Conservation (phyloP, 37 sponge, comb jelly and placozoan genomes). For the Cliona cf. orientalis region DNA sequence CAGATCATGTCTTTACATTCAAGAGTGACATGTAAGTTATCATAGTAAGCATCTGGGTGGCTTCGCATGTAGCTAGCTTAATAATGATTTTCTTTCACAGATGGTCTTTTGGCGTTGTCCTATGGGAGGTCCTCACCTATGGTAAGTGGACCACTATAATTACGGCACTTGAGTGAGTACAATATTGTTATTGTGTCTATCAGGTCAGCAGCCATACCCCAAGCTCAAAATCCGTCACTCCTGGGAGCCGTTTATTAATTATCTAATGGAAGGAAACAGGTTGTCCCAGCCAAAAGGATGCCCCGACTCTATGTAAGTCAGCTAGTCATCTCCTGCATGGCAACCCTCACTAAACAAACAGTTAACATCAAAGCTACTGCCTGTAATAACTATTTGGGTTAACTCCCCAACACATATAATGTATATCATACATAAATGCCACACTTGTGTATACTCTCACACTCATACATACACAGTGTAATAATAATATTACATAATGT, state of each 20-base stretch:
- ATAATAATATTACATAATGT: too few relatives aligned
- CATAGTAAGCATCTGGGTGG: too few relatives aligned
- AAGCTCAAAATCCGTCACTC: slow-evolving; percentile 11
- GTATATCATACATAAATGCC: too few relatives aligned
- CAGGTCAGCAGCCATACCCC: slow-evolving; percentile 56
- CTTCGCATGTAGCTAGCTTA: neutral
- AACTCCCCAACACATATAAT: too few relatives aligned
- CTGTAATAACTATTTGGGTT: too few relatives aligned
- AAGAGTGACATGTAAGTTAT: slow-evolving; percentile 82
- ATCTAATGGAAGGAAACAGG: slow-evolving; percentile 66
- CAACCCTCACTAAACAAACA: too few relatives aligned
- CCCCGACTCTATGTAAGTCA: slow-evolving; percentile 59
- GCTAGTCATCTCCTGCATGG: too few relatives aligned
- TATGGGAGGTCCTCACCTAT: slow-evolving; percentile 82
- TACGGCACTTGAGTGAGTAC: neutral
- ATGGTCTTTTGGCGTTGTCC: slow-evolving; percentile 77
- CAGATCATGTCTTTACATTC: slow-evolving; percentile 38
- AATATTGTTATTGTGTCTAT: neutral
- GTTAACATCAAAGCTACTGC: too few relatives aligned
- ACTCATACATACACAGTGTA: too few relatives aligned
- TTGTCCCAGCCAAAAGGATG: slow-evolving; percentile 53
- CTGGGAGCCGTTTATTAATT: slow-evolving; percentile 32
- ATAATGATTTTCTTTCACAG: slow-evolving; percentile 17
- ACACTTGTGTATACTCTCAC: too few relatives aligned
- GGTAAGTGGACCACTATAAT: slow-evolving; percentile 33